phyloP scores from a whole-genome alignment of 2,888 invertebrate species.

The Petrophora chlorosata region DNA sequence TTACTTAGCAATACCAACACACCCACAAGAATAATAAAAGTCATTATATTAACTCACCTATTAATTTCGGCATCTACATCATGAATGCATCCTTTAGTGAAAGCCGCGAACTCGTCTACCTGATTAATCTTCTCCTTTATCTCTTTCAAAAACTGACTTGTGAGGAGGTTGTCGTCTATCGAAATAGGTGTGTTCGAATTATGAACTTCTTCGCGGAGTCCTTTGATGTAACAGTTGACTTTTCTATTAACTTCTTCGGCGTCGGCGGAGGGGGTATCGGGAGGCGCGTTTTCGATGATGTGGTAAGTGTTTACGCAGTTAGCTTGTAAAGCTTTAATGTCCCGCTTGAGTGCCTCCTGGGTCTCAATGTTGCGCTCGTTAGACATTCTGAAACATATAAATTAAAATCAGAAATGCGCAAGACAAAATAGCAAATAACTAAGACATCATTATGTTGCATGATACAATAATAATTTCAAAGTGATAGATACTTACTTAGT shows the following conservation, averaged over 20 bases:
- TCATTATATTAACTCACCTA: slow-evolving; percentile 57
- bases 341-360: slow-evolving; percentile 49
- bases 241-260: slow-evolving; percentile 50
- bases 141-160: slow-evolving; percentile 63
- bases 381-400: slow-evolving; percentile 52
- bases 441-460: too few relatives aligned
- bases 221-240: slow-evolving; percentile 58
- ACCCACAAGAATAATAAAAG: neutral
- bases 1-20: too few relatives aligned
- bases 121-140: slow-evolving; percentile 60
- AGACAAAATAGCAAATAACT: too few relatives aligned
- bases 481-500: too few relatives aligned
- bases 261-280: slow-evolving; percentile 42
- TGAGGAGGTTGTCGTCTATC: slow-evolving; percentile 61
- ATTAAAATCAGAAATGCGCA: neutral
- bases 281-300: slow-evolving; percentile 59
- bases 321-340: slow-evolving; percentile 59
- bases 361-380: slow-evolving; percentile 52
- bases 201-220: slow-evolving; percentile 56
- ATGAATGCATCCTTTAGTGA: slow-evolving; percentile 57
- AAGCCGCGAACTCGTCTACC: slow-evolving; percentile 63
- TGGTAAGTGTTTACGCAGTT: slow-evolving; percentile 57
- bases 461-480: too few relatives aligned
- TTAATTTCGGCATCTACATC: slow-evolving; percentile 66
- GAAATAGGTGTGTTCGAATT: slow-evolving; percentile 56